Conservation (phyloP, 2,797 vertebrate species). For the Acridotheres tristis region DNA sequence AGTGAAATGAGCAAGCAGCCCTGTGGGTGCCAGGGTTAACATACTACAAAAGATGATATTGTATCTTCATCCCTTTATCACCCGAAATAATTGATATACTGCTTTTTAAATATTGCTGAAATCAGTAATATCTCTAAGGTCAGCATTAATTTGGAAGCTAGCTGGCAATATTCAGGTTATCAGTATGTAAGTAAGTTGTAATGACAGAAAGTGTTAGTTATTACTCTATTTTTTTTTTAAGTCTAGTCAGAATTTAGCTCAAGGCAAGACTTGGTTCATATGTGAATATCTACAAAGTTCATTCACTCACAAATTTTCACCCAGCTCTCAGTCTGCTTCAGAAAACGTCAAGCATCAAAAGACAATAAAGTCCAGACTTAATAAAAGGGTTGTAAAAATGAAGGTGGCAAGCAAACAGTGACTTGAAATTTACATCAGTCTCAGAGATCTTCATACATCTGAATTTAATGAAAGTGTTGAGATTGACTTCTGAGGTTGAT, state of each 20-base stretch:
- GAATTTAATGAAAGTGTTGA: neutral
- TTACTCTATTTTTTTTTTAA: neutral
- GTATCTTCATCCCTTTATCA: neutral
- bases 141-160: neutral
- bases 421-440: neutral
- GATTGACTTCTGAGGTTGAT: neutral
- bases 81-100: neutral
- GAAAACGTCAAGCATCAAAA: neutral
- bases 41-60: neutral
- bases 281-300: neutral
- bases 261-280: neutral
- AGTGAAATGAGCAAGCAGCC: neutral
- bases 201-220: neutral
- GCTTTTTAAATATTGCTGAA: neutral
- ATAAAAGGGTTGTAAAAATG: neutral
- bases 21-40: neutral
- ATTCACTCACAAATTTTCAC: neutral
- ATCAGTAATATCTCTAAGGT: neutral
- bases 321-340: neutral
- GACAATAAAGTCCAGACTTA: neutral
- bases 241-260: neutral
- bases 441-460: neutral
- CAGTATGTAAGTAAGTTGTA: neutral
- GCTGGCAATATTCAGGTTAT: neutral
- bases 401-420: neutral